Percentiles rank a stretch among this genome's conserved stretches.
phyloP scores from a whole-genome alignment of 2,888 invertebrate species.

The Spilosoma lubricipeda region DNA sequence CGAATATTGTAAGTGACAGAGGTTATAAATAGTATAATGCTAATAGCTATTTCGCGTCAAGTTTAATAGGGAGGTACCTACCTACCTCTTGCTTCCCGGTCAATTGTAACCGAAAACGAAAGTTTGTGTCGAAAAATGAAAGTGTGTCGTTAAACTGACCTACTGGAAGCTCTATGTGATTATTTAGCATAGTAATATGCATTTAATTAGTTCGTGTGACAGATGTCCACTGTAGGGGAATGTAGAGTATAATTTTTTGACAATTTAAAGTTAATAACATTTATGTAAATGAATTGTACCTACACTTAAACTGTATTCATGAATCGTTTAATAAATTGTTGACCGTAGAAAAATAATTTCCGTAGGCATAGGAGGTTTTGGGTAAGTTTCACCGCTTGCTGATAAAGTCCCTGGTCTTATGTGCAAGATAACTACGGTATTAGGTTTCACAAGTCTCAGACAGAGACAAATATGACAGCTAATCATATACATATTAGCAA shows the following conservation, averaged over 20 bases:
- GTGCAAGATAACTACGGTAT: too few species aligned
- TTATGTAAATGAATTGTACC: neutral
- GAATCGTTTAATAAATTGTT: neutral
- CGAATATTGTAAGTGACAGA: neutral
- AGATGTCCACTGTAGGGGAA: neutral
- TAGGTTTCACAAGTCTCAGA: too few species aligned
- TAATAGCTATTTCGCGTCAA: neutral
- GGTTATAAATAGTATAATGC: neutral
- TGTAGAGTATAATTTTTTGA: neutral
- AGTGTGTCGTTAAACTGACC: neutral
- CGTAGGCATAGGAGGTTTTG: too few species aligned
- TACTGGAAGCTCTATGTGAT: neutral
- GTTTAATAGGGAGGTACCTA: neutral
- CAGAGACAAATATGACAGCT: too few species aligned
- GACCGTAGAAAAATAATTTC: neutral
- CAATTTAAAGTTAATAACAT: neutral
- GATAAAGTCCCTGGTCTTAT: too few species aligned
- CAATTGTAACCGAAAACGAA: constrained; percentile 2
- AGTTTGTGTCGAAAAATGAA: neutral
- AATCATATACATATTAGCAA: too few species aligned
- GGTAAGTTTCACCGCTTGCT: too few species aligned
- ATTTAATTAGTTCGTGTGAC: neutral
- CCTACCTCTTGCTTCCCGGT: neutral
- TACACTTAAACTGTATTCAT: neutral
- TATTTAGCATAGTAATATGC: neutral